These are phyloP conservation scores for Xanthorhoe spadicearia DNA, from an alignment of 2,888 invertebrate genomes.

Conservation along the genomic window DNA sequence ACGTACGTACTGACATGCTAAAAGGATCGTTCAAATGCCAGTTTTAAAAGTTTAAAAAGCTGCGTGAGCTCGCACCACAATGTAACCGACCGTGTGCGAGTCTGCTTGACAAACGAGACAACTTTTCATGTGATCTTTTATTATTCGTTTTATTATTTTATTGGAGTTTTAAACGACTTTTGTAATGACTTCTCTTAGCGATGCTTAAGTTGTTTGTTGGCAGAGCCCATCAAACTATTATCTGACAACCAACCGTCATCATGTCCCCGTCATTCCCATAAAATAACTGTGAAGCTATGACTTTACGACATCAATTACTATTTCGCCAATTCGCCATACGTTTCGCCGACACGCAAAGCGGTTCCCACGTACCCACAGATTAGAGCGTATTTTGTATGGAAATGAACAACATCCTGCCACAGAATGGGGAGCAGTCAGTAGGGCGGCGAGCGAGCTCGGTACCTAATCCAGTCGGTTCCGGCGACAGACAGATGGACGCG, in stretches of 20 bases:
- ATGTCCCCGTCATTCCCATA: conserved; percentile 1
- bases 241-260: background rate
- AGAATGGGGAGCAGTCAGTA: conserved; percentile 4
- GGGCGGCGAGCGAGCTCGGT: background rate
- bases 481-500: conserved; percentile 23
- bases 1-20: background rate
- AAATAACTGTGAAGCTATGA: conserved; percentile 10
- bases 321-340: conserved; percentile 30
- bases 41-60: background rate
- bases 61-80: background rate
- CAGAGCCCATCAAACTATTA: conserved; percentile 6
- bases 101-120: background rate
- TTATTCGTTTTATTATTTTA: background rate
- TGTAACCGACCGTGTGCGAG: background rate
- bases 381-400: background rate
- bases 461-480: conserved; percentile 1
- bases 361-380: conserved; percentile 30
- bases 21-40: background rate
- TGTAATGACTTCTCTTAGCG: background rate
- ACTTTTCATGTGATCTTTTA: background rate
- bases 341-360: conserved; percentile 18
- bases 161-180: background rate
- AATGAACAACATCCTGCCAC: background rate
- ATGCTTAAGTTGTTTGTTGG: background rate
- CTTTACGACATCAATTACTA: conserved; percentile 26